phyloP scores from a whole-genome alignment of 2,797 vertebrate species.

The Pipistrellus kuhlii region DNA sequence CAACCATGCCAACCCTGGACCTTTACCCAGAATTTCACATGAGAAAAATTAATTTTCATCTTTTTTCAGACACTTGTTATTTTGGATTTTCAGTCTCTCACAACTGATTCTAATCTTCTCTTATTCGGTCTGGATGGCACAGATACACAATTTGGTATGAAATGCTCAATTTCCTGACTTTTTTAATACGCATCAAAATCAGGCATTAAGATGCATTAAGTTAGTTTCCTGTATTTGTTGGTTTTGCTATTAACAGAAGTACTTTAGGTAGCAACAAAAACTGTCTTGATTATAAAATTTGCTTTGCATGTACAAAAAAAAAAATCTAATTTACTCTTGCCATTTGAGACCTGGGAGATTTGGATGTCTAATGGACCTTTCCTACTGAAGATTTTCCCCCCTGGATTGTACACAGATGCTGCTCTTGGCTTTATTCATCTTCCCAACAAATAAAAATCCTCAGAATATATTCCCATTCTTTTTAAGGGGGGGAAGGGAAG shows the following conservation, averaged over 20 bases:
- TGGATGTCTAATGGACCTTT: constrained; percentile 10
- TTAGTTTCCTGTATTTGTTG: constrained; percentile 14
- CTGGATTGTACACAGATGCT: not conserved
- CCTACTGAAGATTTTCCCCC: not conserved
- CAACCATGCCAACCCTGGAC: not conserved
- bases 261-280: constrained; percentile 29
- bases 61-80: not conserved
- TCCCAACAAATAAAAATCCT: constrained; percentile 46
- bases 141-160: constrained; percentile 14
- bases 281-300: constrained; percentile 36
- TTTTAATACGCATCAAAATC: constrained; percentile 56
- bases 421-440: not conserved
- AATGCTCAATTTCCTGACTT: constrained; percentile 16
- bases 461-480: constrained; percentile 1
- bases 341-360: not conserved
- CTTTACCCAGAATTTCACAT: not conserved
- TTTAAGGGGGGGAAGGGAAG: not conserved
- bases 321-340: not conserved
- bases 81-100: constrained; percentile 41
- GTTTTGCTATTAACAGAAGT: not conserved
- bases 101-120: constrained; percentile 10
- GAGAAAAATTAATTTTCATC: not conserved
- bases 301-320: constrained; percentile 27
- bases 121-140: not conserved
- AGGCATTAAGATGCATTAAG: constrained; percentile 22